phyloP scores from a whole-genome alignment of 2,797 vertebrate genomes.

The Pseudomugil gertrudae region DNA sequence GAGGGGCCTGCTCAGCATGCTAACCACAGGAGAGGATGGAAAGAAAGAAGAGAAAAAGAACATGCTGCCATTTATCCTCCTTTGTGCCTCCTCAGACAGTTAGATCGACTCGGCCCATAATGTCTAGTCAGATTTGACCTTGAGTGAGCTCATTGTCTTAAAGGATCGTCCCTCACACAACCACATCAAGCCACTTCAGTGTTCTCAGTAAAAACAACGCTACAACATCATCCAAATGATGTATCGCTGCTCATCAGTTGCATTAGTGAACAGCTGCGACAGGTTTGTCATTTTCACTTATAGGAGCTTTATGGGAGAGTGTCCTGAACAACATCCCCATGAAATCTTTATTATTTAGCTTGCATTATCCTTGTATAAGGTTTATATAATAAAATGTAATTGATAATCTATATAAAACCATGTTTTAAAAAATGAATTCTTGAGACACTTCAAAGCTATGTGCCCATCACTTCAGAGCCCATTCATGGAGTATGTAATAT shows the following conservation, averaged over 20 bases:
- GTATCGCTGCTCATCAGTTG: conserved; percentile 51
- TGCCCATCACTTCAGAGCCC: conserved; percentile 13
- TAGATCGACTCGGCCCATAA: conserved; percentile 52
- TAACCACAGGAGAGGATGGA: conserved; percentile 44
- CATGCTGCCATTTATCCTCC: conserved; percentile 56
- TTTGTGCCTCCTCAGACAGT: conserved; percentile 44
- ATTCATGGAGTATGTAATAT: conserved; percentile 11
- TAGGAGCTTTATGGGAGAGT: conserved; percentile 30
- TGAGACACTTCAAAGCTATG: neutral
- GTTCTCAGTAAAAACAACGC: conserved; percentile 67
- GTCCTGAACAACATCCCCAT: conserved; percentile 30
- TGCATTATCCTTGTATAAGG: conserved; percentile 24
- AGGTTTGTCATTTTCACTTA: conserved; percentile 65
- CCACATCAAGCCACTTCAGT: conserved; percentile 66
- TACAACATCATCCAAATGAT: conserved; percentile 62
- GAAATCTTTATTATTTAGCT: conserved; percentile 45
- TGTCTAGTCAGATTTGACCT: conserved; percentile 73
- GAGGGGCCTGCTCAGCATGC: conserved; percentile 57
- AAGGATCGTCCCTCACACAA: conserved; percentile 59
- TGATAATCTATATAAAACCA: conserved; percentile 25
- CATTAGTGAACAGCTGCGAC: conserved; percentile 66
- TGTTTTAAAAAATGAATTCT: conserved; percentile 4
- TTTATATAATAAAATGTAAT: conserved; percentile 32
- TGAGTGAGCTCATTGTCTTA: conserved; percentile 68
- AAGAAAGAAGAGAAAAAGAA: conserved; percentile 31